phyloP scores from a whole-genome alignment of 1,140 invertebrate genomes.

The Apis mellifera region Amel_HAv3.1 CM009933.2:550001-550500 shows the following conservation, averaged over 20 bases:
- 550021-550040: neutral
- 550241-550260: conserved; percentile 85
- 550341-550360: conserved; percentile 63
- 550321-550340: conserved; percentile 77
- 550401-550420: conserved; percentile 89
- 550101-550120: conserved; percentile 74
- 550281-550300: conserved; percentile 79
- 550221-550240: conserved; percentile 82
- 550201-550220: conserved; percentile 66
- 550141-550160: conserved; percentile 5
- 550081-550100: conserved; percentile 77
- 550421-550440: conserved; percentile 88
- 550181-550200: conserved; percentile 58
- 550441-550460: conserved; percentile 81
- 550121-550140: conserved; percentile 63
- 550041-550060: neutral
- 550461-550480: conserved; percentile 80
- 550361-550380: conserved; percentile 74
- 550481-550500: conserved; percentile 88
- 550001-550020: neutral
- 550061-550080: conserved; percentile 66
- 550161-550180: conserved; percentile 66
- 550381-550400: conserved; percentile 73
- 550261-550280: conserved; percentile 88
- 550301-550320: neutral